phyloP scores from a whole-genome alignment of 2,113 vertebrate genomes.

The Cromileptes altivelis region DNA sequence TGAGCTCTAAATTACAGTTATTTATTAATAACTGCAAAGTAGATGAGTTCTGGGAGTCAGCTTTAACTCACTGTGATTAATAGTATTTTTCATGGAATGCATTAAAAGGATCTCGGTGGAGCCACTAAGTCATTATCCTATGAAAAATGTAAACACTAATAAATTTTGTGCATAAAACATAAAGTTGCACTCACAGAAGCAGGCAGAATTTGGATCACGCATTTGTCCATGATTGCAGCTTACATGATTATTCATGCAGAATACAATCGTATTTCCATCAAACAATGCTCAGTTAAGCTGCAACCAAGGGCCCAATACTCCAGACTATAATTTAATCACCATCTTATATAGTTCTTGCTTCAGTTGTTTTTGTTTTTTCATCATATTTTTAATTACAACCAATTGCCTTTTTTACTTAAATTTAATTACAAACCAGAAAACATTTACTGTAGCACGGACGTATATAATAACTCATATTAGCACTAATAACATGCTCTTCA shows the following conservation, averaged over 20 bases:
- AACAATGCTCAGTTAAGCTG: constrained; percentile 28
- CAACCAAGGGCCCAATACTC: background rate
- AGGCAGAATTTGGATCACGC: constrained; percentile 19
- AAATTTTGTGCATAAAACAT: constrained; percentile 33
- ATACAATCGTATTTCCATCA: constrained; percentile 25
- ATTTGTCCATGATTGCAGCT: constrained; percentile 51
- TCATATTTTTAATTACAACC: background rate
- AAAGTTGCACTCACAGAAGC: constrained; percentile 20
- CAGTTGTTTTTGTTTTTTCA: background rate
- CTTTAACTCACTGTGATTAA: constrained; percentile 40
- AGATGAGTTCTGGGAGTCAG: constrained; percentile 9
- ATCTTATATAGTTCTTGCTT: background rate
- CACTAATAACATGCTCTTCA: background rate
- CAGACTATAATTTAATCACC: constrained; percentile 12
- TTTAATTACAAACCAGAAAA: background rate
- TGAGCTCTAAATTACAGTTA: constrained; percentile 12
- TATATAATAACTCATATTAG: background rate
- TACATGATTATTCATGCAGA: constrained; percentile 45
- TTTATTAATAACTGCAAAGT: constrained; percentile 38
- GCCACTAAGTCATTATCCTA: constrained; percentile 16
- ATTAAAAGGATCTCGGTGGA: constrained; percentile 31
- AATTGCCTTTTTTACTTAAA: background rate
- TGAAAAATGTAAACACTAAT: constrained; percentile 35
- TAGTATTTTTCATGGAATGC: constrained; percentile 23
- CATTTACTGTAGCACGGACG: background rate